Percentiles rank a stretch among this genome's conserved stretches.
Evolutionary conservation across 1,140 invertebrate species (phyloP).

Genomic region (Zaprionus kolodkinae): DNA sequence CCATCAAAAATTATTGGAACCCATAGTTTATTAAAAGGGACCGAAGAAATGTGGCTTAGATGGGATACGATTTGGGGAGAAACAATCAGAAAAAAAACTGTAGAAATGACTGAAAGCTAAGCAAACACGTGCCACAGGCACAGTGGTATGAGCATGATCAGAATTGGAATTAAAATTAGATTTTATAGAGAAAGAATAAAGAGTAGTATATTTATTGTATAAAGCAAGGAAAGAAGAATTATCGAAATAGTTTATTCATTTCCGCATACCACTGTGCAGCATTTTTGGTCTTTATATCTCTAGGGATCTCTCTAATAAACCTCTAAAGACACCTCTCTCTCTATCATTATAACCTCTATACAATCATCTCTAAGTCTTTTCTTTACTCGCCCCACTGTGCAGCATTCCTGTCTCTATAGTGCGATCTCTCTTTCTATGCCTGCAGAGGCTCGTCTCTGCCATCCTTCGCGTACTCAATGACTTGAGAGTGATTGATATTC

Average conservation of each 20-base stretch:
- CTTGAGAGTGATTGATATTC: conserved; percentile 71
- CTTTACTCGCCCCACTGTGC: conserved; percentile 27
- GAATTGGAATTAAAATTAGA: background rate
- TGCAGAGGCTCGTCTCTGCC: background rate
- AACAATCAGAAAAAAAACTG: too few relatives aligned
- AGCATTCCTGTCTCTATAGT: conserved; percentile 9
- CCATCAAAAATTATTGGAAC: conserved; percentile 70
- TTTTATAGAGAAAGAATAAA: background rate
- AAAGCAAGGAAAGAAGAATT: too few relatives aligned
- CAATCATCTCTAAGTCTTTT: background rate
- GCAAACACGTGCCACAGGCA: conserved; percentile 37
- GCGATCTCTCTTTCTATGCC: conserved; percentile 4
- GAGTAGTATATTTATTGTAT: too few relatives aligned
- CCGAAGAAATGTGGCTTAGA: conserved; percentile 51
- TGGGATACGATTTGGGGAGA: background rate
- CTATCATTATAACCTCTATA: background rate
- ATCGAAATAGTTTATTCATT: too few relatives aligned
- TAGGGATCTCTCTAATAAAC: too few relatives aligned
- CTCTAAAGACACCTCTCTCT: too few relatives aligned
- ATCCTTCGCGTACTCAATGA: conserved; percentile 33
- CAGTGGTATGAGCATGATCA: background rate
- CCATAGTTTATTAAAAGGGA: background rate
- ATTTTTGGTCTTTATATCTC: too few relatives aligned
- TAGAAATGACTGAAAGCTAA: conserved; percentile 9
- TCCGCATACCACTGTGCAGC: conserved; percentile 28